Evolutionary conservation across 2,113 vertebrate genomes (phyloP).

Genomic region (Sakesphorus luctuosus): DNA sequence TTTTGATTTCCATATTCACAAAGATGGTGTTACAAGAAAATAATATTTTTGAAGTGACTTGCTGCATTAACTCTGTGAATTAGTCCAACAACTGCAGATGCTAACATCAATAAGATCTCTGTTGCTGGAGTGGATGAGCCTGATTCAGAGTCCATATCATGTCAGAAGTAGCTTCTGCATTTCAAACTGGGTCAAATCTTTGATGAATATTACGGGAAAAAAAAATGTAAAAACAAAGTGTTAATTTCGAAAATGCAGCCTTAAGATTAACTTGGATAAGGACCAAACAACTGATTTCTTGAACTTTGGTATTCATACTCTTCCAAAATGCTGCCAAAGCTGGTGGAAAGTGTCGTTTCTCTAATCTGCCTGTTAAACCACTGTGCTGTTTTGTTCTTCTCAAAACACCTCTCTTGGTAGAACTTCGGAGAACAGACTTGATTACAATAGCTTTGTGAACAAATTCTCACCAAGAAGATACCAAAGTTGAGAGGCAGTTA

Average conservation of each 20-base stretch:
- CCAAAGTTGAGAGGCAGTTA: not conserved
- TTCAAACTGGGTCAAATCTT: not conserved
- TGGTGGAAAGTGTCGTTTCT: not conserved
- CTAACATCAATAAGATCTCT: not conserved
- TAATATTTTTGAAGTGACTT: not conserved
- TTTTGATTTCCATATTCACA: not conserved
- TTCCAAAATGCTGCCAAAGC: not conserved
- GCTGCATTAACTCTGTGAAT: not conserved
- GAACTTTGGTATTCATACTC: not conserved
- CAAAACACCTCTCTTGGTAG: not conserved
- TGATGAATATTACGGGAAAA: not conserved
- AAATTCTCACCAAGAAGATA: not conserved
- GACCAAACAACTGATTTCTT: not conserved
- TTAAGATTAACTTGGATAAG: not conserved
- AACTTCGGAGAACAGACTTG: not conserved
- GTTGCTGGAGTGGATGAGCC: not conserved
- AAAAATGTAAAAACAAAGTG: not conserved
- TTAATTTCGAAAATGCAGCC: not conserved
- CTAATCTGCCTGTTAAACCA: not conserved
- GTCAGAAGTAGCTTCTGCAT: not conserved
- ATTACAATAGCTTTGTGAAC: slow-evolving; percentile 1
- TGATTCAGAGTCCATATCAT: not conserved
- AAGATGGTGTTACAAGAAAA: not conserved
- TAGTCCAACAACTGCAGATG: not conserved
- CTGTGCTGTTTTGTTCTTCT: not conserved